Base-by-base conservation (phyloP, 64 coral and sea anemone genomes). In the Pocillopora damicornis region DNA sequence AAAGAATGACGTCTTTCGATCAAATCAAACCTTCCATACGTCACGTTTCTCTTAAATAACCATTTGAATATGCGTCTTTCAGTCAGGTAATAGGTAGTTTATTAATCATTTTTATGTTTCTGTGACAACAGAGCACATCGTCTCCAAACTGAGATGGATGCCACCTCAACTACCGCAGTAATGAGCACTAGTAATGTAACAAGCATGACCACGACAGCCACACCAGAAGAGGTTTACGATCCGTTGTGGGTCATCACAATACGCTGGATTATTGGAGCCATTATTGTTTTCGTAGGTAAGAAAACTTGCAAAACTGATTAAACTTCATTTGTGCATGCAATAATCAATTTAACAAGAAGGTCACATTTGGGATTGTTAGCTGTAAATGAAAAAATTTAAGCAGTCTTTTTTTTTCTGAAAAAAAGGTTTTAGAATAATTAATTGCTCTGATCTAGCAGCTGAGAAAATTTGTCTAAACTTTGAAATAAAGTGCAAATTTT, bases 241-340 rank as follows among this genome's bases (percentile, higher is more conserved):
- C 90, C 90, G 37, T 38, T 87, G 10, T 92, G 82, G 82, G 84
- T 83, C 10, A 65, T 77, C 1, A 74, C 87, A 17, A 64, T 92
- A 59, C 90, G 90, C 23, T 92, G 75, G 74, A 58, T 60, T 59
- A 56, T 92, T 6, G 74, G 60, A 73, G 4, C 37, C 17, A 64
- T 73, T 16, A 92, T 92, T 18, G 64, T 92, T 67, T 60, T 78
- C 35, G 76, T 92, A 59, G 90, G 90, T 92, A 87, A 79, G 90
- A 13, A 59, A 37, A 61, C 11, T 10, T 25, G 23, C 22, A n/a
- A 25, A 25, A 11, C 20, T 23, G 15, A 68, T 16, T 71, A 25
- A 71, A 3, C 9, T 5, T 5, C 25, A 11, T 71, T 23, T 20
- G 67, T 23, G 6, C 25, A 25, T 71, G 42, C 42, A 51, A 51